Evolutionary conservation across 23 tunicate species (phyloP).

Genomic region (Aplidium turbinatum): DNA sequence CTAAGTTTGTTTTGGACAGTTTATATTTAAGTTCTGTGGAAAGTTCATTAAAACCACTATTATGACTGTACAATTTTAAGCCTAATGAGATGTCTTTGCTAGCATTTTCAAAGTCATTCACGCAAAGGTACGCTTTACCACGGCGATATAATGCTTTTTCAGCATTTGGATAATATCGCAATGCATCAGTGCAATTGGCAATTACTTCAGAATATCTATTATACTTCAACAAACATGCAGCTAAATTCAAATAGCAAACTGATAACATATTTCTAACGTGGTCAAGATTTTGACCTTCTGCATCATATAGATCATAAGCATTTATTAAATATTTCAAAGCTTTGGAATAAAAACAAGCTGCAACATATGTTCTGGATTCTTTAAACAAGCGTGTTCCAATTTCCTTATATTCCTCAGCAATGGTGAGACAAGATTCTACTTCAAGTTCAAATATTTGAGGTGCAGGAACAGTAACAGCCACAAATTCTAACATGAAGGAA

Average conservation of each 20-base stretch:
- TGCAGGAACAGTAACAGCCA: neutral
- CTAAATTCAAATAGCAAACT: slow-evolving; percentile 41
- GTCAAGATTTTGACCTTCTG: neutral
- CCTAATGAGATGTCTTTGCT: slow-evolving; percentile 18
- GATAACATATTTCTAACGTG: neutral
- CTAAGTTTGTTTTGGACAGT: neutral
- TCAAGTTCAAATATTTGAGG: slow-evolving; percentile 5
- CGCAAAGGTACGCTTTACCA: slow-evolving; percentile 21
- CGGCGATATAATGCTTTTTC: slow-evolving; percentile 59
- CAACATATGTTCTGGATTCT: slow-evolving; percentile 10
- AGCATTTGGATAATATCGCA: slow-evolving; percentile 2
- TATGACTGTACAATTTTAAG: neutral
- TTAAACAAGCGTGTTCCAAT: slow-evolving; percentile 34
- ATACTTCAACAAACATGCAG: slow-evolving; percentile 57
- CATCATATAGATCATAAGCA: neutral
- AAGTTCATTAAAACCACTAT: slow-evolving; percentile 1
- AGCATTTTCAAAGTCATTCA: slow-evolving; percentile 36
- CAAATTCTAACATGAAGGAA: neutral
- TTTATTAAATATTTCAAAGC: slow-evolving; percentile 36
- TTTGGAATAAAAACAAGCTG: slow-evolving; percentile 35
- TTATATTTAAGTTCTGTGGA: slow-evolving; percentile 3
- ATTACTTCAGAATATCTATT: slow-evolving; percentile 35
- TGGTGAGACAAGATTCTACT: neutral
- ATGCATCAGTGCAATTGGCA: slow-evolving; percentile 52
- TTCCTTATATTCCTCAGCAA: slow-evolving; percentile 28